phyloP scores from a whole-genome alignment of 2,888 invertebrate genomes.

The Ectemnius continuus region DNA sequence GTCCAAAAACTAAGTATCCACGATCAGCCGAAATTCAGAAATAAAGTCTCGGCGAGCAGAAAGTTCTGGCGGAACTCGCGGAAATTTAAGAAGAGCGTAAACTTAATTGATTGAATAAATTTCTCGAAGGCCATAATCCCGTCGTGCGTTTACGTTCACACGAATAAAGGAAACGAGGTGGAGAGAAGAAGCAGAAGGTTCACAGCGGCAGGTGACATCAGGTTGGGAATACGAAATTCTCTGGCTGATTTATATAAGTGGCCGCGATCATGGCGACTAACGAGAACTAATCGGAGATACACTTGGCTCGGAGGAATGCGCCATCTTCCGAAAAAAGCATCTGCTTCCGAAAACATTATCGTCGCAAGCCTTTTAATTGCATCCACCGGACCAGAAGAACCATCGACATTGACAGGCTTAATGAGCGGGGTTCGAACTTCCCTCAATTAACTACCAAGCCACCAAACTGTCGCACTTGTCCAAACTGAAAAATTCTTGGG shows the following conservation, averaged over 20 bases:
- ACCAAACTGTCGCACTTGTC: no score
- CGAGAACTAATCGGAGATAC: conserved; percentile 65
- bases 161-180: conserved; percentile 9
- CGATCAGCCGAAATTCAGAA: no score
- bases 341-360: conserved; percentile 20
- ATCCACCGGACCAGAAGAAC: conserved; percentile 31
- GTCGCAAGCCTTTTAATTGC: conserved; percentile 47
- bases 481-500: no score
- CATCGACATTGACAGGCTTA: conserved; percentile 43
- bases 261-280: conserved; percentile 64
- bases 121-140: conserved; percentile 57
- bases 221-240: conserved; percentile 58
- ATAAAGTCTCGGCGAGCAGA: no score
- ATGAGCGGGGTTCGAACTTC: conserved; percentile 40
- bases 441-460: conserved; percentile 30
- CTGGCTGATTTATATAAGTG: conserved; percentile 65
- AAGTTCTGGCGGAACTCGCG: no score
- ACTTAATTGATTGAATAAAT: conserved; percentile 70
- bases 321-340: neutral
- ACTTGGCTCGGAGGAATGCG: conserved; percentile 44
- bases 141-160: conserved; percentile 18
- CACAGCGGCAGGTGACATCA: conserved; percentile 13
- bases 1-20: no score
- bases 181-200: conserved; percentile 2
- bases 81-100: conserved; percentile 34